phyloP scores from a whole-genome alignment of 1,140 invertebrate species.

The Zaprionus camerounensis region DNA sequence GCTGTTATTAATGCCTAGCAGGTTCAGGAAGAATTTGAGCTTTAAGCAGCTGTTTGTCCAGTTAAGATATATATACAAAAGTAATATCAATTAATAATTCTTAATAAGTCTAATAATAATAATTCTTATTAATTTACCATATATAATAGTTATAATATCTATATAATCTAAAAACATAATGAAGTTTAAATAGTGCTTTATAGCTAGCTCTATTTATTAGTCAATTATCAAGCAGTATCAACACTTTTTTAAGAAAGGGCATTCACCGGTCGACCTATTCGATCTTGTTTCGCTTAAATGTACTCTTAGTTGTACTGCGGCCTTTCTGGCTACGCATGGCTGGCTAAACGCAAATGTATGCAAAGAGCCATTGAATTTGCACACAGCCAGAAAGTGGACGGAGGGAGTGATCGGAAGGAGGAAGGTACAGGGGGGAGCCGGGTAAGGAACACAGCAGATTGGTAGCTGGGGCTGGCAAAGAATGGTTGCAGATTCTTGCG shows the following conservation, averaged over 20 bases:
- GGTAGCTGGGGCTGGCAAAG: conserved; percentile 51
- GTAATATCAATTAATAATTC: too few species aligned
- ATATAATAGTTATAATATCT: too few species aligned
- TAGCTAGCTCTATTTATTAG: too few species aligned
- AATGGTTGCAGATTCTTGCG: conserved; percentile 80
- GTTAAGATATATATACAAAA: too few species aligned
- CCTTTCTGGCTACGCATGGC: conserved; percentile 76
- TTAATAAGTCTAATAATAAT: too few species aligned
- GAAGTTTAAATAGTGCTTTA: too few species aligned
- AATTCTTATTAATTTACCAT: too few species aligned
- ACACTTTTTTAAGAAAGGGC: background rate
- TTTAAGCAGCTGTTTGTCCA: background rate
- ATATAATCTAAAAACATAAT: too few species aligned
- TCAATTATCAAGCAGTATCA: background rate
- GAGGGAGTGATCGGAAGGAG: background rate
- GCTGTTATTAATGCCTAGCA: background rate
- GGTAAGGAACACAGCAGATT: conserved; percentile 6
- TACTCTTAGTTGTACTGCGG: conserved; percentile 61
- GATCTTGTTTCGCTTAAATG: conserved; percentile 50
- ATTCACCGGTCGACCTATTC: conserved; percentile 8
- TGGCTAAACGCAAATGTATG: conserved; percentile 80
- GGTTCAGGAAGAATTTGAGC: background rate
- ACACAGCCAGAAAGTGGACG: conserved; percentile 19
- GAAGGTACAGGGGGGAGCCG: background rate
- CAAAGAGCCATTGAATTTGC: conserved; percentile 82